Base-by-base conservation (phyloP, 2,888 invertebrate genomes). In the Hydraecia micacea region DNA sequence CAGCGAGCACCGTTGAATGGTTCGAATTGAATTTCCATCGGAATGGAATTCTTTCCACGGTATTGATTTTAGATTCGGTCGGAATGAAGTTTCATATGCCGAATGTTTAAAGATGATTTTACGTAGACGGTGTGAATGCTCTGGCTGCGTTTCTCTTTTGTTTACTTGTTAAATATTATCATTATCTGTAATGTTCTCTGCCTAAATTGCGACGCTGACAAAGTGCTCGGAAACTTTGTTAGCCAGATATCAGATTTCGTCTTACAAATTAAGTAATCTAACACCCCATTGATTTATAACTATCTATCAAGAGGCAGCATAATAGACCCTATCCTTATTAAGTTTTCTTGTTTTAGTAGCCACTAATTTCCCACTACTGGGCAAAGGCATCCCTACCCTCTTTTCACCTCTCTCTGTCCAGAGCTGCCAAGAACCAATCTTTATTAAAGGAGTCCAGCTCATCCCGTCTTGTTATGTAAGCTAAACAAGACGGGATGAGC, bases 1-100 rank as follows among this genome's bases (percentile, higher is more conserved):
- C 80, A 71, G 84, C 86, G 86, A 86, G 85, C 86, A 86, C 84
- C 81, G 84, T 80, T 81, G 87, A 87, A 87, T 87, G 86, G 85
- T 84, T 88, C 75, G 86, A 90, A 88, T 90, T 87, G 88, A 90
- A 91, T 91, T 91, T 91, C 89, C 89, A 91, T 90, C 80, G 87
- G 87, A 90, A 91, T 90, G 85, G 90, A 88, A 90, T 90, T 91
- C 88, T 90, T 91, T 87, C 86, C 81, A 80, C 86, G 83, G 81
- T 90, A 91, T 91, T 88, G 90, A 91, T 90, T 88, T 89, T 84
- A 83, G 80, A 85, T 82, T 82, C 81, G 73, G 74, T 62, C 71
- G 85, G 84, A 83, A 86, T 89, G 84, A 87, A 90, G 86, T 89
- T 87, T 89, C 83, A 86, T 89, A 90, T 87, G 80, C 86, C 82